Conservation (phyloP, 2,113 vertebrate genomes). For the Zapornia atra region DNA sequence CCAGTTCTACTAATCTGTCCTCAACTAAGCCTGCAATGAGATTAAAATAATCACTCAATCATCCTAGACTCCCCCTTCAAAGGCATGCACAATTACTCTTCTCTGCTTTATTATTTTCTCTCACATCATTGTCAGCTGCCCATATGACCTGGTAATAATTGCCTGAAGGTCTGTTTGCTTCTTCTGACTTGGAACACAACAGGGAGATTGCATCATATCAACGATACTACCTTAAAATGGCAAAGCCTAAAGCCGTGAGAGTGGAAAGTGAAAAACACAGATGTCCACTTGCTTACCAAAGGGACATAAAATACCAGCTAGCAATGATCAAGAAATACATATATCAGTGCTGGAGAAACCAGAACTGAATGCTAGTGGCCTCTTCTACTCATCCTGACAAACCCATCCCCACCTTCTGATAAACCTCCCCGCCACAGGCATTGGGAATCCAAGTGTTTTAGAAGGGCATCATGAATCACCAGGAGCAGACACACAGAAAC, state of each 20-base stretch:
- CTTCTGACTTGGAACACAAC: not conserved
- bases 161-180: not conserved
- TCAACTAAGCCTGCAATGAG: not conserved
- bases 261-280: not conserved
- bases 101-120: not conserved
- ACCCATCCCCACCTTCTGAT: not conserved
- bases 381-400: not conserved
- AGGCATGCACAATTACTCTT: not conserved
- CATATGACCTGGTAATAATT: not conserved
- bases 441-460: not conserved
- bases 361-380: not conserved
- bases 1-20: not conserved
- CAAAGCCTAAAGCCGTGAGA: not conserved
- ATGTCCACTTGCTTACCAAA: not conserved
- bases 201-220: conserved; percentile 7
- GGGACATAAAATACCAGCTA: not conserved
- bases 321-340: not conserved
- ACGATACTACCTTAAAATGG: not conserved
- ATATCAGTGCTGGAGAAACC: not conserved
- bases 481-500: not conserved
- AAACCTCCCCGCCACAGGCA: not conserved
- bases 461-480: not conserved
- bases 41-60: not conserved
- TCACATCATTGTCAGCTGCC: not conserved
- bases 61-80: not conserved